Evolutionary conservation across 2,797 vertebrate genomes (phyloP).

Genomic region (Cirrhinus molitorella): DNA sequence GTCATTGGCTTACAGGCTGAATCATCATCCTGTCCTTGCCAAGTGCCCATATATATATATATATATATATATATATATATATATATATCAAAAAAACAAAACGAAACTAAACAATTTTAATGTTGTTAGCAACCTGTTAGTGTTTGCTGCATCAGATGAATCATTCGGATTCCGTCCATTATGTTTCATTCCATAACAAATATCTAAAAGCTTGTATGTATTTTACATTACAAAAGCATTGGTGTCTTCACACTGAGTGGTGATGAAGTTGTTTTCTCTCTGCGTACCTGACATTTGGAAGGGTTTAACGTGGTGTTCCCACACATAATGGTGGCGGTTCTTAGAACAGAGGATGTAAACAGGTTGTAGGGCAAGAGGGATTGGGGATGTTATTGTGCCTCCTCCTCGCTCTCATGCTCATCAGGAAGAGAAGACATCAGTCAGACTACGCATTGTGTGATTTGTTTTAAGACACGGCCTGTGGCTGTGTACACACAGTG

Average conservation of each 20-base stretch:
- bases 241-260: background rate
- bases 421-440: constrained; percentile 57
- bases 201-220: background rate
- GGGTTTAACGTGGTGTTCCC: constrained; percentile 48
- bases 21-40: constrained; percentile 7
- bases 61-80: background rate
- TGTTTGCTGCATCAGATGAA: background rate
- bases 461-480: constrained; percentile 61
- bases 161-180: background rate
- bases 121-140: background rate
- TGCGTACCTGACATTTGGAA: constrained; percentile 47
- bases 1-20: background rate
- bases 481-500: constrained; percentile 45
- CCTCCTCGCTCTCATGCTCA: constrained; percentile 49
- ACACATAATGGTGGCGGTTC: constrained; percentile 42
- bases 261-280: constrained; percentile 23
- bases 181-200: background rate
- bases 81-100: too few species aligned
- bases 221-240: background rate
- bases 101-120: background rate
- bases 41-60: background rate
- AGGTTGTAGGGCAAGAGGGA: constrained; percentile 66
- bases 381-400: constrained; percentile 63
- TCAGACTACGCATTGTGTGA: constrained; percentile 58
- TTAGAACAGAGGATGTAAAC: constrained; percentile 67